Conservation (phyloP, 1,140 invertebrate species). For the Archivesica marissinica region DNA sequence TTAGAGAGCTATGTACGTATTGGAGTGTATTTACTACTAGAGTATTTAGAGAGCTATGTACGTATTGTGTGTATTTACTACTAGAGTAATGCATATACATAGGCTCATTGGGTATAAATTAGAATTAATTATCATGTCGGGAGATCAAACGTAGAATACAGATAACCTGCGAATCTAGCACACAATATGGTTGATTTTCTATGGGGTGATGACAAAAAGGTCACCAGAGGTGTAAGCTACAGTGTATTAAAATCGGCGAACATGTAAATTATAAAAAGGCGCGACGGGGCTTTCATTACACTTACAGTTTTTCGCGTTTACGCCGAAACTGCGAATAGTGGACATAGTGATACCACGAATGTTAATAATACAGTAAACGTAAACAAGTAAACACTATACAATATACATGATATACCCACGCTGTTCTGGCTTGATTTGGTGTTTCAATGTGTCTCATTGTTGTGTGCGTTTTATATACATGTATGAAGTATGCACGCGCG, state of each 20-base stretch:
- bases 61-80: no score
- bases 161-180: slow-evolving; percentile 18
- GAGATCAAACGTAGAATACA: neutral
- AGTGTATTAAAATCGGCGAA: slow-evolving; percentile 15
- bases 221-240: neutral
- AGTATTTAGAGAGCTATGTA: no score
- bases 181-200: neutral
- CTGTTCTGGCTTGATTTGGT: neutral
- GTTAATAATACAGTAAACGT: slow-evolving; percentile 2
- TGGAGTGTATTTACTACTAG: no score
- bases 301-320: slow-evolving; percentile 42
- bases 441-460: neutral
- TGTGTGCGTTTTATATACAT: no score
- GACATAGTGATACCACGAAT: neutral
- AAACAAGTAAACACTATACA: neutral
- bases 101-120: neutral
- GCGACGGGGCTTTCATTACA: slow-evolving; percentile 10
- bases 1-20: no score
- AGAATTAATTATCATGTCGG: slow-evolving; percentile 24
- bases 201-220: neutral
- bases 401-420: slow-evolving; percentile 25
- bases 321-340: slow-evolving; percentile 35
- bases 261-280: slow-evolving; percentile 52
- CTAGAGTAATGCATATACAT: neutral
- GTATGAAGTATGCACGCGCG: no score